Evolutionary conservation across 2,113 vertebrate genomes (phyloP).

Genomic region (Vulpes ferrilata): DNA sequence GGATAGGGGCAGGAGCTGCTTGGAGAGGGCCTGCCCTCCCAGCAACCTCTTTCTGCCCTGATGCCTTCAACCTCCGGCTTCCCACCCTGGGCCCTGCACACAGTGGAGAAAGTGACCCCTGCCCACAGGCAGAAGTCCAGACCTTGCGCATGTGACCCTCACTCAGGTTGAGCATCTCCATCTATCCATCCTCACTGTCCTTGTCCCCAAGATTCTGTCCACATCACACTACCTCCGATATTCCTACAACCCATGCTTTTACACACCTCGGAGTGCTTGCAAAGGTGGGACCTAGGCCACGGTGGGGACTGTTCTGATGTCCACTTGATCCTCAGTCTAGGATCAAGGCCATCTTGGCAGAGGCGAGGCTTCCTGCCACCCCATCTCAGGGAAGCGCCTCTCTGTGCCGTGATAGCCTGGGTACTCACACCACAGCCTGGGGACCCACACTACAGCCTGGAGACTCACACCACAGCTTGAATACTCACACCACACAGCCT

Average conservation of each 20-base stretch:
- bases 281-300: rapidly evolving
- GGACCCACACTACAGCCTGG: too few species aligned
- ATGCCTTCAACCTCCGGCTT: neutral
- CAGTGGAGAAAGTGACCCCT: neutral
- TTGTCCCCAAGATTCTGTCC: neutral
- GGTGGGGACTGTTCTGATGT: neutral
- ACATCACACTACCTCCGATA: rapidly evolving
- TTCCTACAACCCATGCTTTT: neutral
- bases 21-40: neutral
- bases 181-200: neutral
- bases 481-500: neutral
- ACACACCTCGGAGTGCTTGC: too few species aligned
- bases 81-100: neutral
- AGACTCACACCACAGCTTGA: too few species aligned
- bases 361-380: neutral
- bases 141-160: neutral
- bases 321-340: rapidly evolving
- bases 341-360: neutral
- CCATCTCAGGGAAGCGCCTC: neutral
- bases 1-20: too few species aligned
- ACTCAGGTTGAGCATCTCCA: neutral
- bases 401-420: neutral
- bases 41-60: rapidly evolving
- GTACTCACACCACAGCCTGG: neutral
- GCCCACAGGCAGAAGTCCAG: neutral